A percentile compares a stretch with the other conserved stretches of the same genome.
Conservation (phyloP, 2,797 vertebrate genomes). For the Lepus oiostolus region DNA sequence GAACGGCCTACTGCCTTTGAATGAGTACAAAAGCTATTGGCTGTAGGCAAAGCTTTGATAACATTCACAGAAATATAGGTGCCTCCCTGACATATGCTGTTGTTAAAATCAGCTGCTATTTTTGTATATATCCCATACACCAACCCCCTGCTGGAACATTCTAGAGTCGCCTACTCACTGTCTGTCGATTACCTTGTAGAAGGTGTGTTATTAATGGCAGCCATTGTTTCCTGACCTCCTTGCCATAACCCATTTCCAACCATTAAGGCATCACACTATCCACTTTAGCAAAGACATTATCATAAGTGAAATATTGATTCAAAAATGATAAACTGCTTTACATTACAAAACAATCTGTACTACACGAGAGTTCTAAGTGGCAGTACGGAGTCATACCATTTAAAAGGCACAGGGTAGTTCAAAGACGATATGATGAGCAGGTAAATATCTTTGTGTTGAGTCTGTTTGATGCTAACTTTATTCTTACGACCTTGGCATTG, state of each 20-base stretch:
- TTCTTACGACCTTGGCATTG: constrained; percentile 38
- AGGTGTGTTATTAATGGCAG: constrained; percentile 85
- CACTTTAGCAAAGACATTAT: constrained; percentile 85
- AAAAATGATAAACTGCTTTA: constrained; percentile 77
- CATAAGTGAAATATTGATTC: constrained; percentile 88
- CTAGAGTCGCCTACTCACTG: constrained; percentile 62
- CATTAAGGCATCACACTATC: constrained; percentile 86
- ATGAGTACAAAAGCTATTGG: neutral
- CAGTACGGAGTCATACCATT: neutral
- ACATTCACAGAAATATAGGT: neutral
- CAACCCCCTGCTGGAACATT: constrained; percentile 37
- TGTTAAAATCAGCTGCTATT: constrained; percentile 27
- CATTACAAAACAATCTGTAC: constrained; percentile 71
- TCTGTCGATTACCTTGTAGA: constrained; percentile 71
- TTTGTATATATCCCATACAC: neutral
- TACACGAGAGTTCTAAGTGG: constrained; percentile 66
- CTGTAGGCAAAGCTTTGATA: constrained; percentile 17
- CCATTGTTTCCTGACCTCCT: constrained; percentile 83
- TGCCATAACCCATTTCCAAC: constrained; percentile 85
- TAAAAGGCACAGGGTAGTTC: neutral
- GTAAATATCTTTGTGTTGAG: fast-evolving
- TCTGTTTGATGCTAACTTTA: neutral
- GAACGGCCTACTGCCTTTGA: neutral
- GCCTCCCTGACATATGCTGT: neutral
- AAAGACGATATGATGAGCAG: neutral